phyloP scores from a whole-genome alignment of 1,140 invertebrate genomes.

The Drosophila repletoides region DNA sequence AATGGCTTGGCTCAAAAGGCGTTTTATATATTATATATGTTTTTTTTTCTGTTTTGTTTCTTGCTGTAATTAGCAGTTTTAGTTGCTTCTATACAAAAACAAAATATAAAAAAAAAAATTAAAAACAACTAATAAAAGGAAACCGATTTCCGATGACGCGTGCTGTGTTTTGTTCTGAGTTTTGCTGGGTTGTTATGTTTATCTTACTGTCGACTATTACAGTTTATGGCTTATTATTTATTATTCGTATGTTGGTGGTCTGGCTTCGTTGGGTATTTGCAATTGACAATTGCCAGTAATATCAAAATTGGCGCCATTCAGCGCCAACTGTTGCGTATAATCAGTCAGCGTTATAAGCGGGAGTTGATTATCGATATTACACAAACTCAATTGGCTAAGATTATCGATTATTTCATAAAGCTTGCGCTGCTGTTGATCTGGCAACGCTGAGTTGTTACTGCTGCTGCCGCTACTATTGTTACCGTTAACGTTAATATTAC shows the following conservation, averaged over 20 bases:
- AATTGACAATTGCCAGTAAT: slow-evolving; percentile 32
- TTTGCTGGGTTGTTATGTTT: slow-evolving; percentile 19
- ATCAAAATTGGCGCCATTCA: slow-evolving; percentile 48
- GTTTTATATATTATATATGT: slow-evolving; percentile 49
- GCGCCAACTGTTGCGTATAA: slow-evolving; percentile 68
- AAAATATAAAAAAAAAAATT: neutral
- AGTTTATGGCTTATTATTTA: slow-evolving; percentile 3
- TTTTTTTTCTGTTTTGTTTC: no score
- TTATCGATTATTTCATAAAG: slow-evolving; percentile 77
- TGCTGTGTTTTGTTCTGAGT: slow-evolving; percentile 23
- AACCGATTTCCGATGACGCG: slow-evolving; percentile 71
- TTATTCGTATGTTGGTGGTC: slow-evolving; percentile 61
- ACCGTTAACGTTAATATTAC: neutral
- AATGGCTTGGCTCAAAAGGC: slow-evolving; percentile 41
- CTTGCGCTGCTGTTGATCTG: slow-evolving; percentile 38
- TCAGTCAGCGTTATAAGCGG: slow-evolving; percentile 75
- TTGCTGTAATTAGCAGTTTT: slow-evolving; percentile 21
- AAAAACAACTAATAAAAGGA: neutral
- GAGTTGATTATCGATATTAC: slow-evolving; percentile 28
- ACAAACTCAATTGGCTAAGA: slow-evolving; percentile 61
- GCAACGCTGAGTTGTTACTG: slow-evolving; percentile 11
- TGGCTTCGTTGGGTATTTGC: slow-evolving; percentile 61
- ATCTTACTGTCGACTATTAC: slow-evolving; percentile 16
- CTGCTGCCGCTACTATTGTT: neutral
- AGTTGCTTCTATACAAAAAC: slow-evolving; percentile 17